phyloP scores from a whole-genome alignment of 2,797 vertebrate species.

The Passerculus sandwichensis region DNA sequence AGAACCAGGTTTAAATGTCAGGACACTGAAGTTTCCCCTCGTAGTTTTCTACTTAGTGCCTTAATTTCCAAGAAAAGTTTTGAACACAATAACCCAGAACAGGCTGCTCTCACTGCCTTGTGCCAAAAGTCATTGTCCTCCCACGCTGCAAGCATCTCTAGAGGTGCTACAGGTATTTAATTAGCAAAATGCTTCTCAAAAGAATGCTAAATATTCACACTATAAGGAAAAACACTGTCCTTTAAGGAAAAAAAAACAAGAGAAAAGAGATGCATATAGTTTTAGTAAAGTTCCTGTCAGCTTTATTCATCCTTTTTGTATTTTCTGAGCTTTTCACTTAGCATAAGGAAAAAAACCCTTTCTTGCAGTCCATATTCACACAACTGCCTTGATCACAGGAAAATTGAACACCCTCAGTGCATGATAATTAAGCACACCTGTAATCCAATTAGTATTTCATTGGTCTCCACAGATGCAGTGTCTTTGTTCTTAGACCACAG shows the following conservation, averaged over 20 bases:
- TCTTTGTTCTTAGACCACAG: conserved; percentile 34
- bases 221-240: not conserved
- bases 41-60: not conserved
- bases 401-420: not conserved
- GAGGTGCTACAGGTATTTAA: not conserved
- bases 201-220: not conserved
- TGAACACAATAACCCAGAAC: not conserved
- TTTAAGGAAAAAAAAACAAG: not conserved
- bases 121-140: not conserved
- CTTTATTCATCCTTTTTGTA: not conserved
- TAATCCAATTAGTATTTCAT: conserved; percentile 39
- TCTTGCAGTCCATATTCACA: not conserved
- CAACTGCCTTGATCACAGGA: not conserved
- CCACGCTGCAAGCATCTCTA: not conserved
- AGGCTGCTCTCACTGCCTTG: not conserved
- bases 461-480: not conserved
- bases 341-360: not conserved
- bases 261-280: not conserved
- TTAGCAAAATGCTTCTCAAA: not conserved
- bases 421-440: not conserved
- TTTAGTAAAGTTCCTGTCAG: not conserved
- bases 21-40: not conserved
- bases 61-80: not conserved
- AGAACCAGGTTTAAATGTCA: not conserved
- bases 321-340: not conserved